Evolutionary conservation across 2,113 vertebrate genomes (phyloP).

Genomic region (Brachirus orientalis): DNA sequence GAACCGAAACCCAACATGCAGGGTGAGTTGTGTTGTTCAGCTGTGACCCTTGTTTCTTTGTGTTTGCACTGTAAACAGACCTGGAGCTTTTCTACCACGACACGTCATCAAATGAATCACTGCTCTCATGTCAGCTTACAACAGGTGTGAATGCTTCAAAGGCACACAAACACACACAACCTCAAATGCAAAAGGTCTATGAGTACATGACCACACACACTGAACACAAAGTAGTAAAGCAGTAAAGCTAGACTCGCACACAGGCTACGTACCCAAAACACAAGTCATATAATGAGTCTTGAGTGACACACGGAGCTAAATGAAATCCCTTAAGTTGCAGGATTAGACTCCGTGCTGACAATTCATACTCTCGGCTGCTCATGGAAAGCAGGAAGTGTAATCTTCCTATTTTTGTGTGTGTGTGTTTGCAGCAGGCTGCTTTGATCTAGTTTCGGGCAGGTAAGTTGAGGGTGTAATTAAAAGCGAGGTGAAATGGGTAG

Average conservation of each 20-base stretch:
- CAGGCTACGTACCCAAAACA: constrained; percentile 37
- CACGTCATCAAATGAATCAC: constrained; percentile 61
- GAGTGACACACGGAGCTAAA: constrained; percentile 37
- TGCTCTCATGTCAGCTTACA: constrained; percentile 46
- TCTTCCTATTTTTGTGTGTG: too few species aligned
- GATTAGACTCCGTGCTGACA: constrained; percentile 50
- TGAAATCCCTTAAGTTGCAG: constrained; percentile 23
- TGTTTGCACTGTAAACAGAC: constrained; percentile 61
- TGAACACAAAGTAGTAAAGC: constrained; percentile 37
- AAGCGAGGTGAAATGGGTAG: constrained; percentile 63
- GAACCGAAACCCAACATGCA: constrained; percentile 2
- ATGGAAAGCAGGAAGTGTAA: constrained; percentile 34
- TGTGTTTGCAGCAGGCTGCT: constrained; percentile 31
- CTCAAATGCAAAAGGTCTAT: constrained; percentile 34
- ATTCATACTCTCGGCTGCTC: constrained; percentile 48
- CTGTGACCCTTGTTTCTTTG: constrained; percentile 45
- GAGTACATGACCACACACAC: constrained; percentile 33
- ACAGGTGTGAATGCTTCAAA: constrained; percentile 77
- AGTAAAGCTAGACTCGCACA: constrained; percentile 18
- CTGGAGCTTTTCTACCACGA: constrained; percentile 29
- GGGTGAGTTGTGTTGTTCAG: background rate
- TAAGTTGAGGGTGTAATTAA: constrained; percentile 69
- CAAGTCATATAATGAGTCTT: constrained; percentile 19
- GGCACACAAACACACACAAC: constrained; percentile 7
- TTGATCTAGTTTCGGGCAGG: constrained; percentile 65